phyloP scores from a whole-genome alignment of 1,140 invertebrate species.

The Atta colombica region DNA sequence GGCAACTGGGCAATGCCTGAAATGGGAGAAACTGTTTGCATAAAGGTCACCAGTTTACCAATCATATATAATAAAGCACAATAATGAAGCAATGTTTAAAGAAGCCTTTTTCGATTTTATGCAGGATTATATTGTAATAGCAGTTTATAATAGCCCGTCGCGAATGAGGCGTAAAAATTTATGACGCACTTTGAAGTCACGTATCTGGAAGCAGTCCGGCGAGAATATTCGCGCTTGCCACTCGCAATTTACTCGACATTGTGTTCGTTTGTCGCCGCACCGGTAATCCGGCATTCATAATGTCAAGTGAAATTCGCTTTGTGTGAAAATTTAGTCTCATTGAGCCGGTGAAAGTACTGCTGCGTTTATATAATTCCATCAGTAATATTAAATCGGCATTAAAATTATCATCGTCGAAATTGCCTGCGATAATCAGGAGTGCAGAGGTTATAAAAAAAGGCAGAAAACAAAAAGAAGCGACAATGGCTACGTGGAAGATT shows the following conservation, averaged over 20 bases:
- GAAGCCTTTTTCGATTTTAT: conserved; percentile 30
- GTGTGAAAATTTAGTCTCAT: conserved; percentile 44
- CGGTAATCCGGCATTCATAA: conserved; percentile 70
- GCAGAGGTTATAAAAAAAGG: background rate
- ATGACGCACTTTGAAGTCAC: background rate
- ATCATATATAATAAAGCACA: background rate
- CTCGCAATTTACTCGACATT: conserved; percentile 72
- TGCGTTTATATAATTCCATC: conserved; percentile 39
- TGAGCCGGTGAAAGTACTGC: conserved; percentile 36
- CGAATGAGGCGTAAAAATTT: conserved; percentile 37
- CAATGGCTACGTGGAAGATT: conserved; percentile 10
- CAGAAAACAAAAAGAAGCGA: background rate
- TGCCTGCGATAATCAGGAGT: conserved; percentile 16
- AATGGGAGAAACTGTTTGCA: background rate
- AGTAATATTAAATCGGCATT: conserved; percentile 37
- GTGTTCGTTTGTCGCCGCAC: conserved; percentile 46
- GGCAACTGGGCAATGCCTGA: background rate
- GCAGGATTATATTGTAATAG: conserved; percentile 36
- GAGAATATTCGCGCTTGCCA: conserved; percentile 59
- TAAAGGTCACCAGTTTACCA: background rate
- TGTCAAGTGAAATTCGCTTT: conserved; percentile 68
- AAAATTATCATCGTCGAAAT: conserved; percentile 45
- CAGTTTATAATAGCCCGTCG: conserved; percentile 6
- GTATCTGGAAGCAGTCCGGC: conserved; percentile 19
- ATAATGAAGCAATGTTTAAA: conserved; percentile 13